Conservation (phyloP, 2,113 vertebrate genomes). For the Dipodomys merriami region DNA sequence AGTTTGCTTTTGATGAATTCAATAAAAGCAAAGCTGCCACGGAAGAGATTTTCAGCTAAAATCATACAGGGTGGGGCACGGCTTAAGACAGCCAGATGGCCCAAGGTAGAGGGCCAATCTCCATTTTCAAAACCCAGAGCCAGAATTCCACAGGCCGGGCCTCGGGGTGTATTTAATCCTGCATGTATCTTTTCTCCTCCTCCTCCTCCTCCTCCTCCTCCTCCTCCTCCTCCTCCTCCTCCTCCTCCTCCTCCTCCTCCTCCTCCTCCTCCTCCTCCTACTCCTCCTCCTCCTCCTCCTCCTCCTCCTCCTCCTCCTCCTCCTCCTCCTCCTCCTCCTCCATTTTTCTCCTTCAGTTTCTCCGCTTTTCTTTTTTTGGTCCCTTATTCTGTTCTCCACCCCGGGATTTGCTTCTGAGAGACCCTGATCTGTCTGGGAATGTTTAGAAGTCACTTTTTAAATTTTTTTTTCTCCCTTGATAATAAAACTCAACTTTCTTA, state of each 20-base stretch:
- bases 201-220: slow-evolving; percentile 19
- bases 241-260: no score
- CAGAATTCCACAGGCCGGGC: slow-evolving; percentile 75
- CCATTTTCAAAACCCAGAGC: slow-evolving; percentile 79
- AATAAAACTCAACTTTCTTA: slow-evolving; percentile 62
- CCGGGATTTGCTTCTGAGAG: slow-evolving; percentile 4
- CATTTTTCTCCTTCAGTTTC: no score
- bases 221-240: background rate
- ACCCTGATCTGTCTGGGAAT: background rate
- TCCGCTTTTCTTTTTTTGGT: background rate
- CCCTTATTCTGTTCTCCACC: background rate
- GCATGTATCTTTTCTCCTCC: slow-evolving; percentile 63
- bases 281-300: slow-evolving; percentile 11
- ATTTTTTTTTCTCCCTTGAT: slow-evolving; percentile 25
- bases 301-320: slow-evolving; percentile 51
- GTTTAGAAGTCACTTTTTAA: slow-evolving; percentile 69
- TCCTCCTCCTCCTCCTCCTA: slow-evolving; percentile 38
- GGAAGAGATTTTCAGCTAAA: slow-evolving; percentile 91
- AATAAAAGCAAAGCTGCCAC: slow-evolving; percentile 90
- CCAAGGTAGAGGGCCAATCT: slow-evolving; percentile 82
- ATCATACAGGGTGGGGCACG: slow-evolving; percentile 90
- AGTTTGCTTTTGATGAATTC: slow-evolving; percentile 97
- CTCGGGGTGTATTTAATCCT: slow-evolving; percentile 74
- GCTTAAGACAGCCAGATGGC: slow-evolving; percentile 91
- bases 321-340: slow-evolving; percentile 15